Evolutionary conservation across 2,888 invertebrate species (phyloP), one percentile per base, ranked within the genome.

Genomic region (Drosophila fungiperda): DNA sequence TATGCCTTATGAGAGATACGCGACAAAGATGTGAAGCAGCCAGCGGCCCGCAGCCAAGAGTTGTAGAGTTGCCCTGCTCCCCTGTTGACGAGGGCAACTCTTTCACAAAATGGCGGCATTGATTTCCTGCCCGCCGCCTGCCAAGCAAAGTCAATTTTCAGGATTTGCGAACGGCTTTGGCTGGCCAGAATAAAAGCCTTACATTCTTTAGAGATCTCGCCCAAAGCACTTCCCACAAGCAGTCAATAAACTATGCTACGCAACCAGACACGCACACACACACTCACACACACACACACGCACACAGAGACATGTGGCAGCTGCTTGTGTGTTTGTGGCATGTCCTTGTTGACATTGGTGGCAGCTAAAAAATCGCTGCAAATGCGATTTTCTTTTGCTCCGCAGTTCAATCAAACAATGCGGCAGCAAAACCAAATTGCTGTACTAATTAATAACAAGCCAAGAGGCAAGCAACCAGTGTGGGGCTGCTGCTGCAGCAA

Each of bases 201-300:
- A 87, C 84, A 80, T 84, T 83, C 83, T 78, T 89, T 79, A 81
- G 81, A 90, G 90, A 91, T 91, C 91, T 87, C 89, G 72, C 73
- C 84, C 83, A 91, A 91, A 89, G 88, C 89, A 91, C 91, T 91
- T 89, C 86, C 90, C 78, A 77, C 80, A 84, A 83, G 87, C 79
- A 91, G 91, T 91, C 89, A 91, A 91, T 91, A 91, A 91, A 91
- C 90, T 89, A 90, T 76, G 67, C 73, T 54, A 72, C 59, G 54
- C 72, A 68, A 55, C 52, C 66, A 57, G 38, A 53, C 15, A 45
- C 20, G 12, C 42, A 3, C 12, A 7, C 20, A 5, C n/a, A 40
- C 40, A 40, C 48, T 29, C 29, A 26, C 68, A 54, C 38, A 53
- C 26, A 17, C 49, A 49, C 23, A n/a, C 29, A 26, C 68, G 48